Percentiles rank a stretch among this genome's conserved stretches.
These are phyloP conservation scores for Sebastes kiyomatsui DNA, from an alignment of 2,797 vertebrate species.

Conservation along the genomic window DNA sequence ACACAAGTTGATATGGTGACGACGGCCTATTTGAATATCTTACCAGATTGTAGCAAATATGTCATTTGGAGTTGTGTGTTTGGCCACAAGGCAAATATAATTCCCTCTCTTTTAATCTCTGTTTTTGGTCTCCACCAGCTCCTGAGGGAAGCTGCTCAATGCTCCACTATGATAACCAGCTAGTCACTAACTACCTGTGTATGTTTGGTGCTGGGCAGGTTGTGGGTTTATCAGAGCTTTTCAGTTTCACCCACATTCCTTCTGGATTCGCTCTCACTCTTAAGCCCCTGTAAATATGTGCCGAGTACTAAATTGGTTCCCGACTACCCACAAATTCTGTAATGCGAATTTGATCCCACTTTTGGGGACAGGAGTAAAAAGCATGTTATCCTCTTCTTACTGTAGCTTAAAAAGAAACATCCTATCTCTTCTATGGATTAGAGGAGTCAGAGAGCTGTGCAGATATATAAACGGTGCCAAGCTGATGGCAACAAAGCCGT, in stretches of 20 bases:
- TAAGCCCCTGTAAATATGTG: neutral
- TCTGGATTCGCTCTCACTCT: neutral
- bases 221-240: neutral
- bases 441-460: conserved; percentile 8
- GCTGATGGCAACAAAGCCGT: conserved; percentile 13
- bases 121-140: neutral
- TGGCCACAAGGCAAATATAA: neutral
- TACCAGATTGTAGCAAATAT: too few species aligned
- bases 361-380: conserved; percentile 19
- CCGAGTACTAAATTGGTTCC: neutral
- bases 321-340: neutral
- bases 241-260: neutral
- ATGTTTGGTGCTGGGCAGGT: neutral
- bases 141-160: neutral
- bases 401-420: conserved; percentile 12
- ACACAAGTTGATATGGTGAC: neutral
- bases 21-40: neutral
- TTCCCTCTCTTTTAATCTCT: neutral
- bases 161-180: neutral
- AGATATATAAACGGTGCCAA: conserved; percentile 5
- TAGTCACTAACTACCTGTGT: neutral
- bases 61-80: neutral
- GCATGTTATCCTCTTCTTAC: conserved; percentile 27
- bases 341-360: conserved; percentile 18
- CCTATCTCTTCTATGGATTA: conserved; percentile 35